Percentiles rank a stretch among this genome's conserved stretches.
These are phyloP conservation scores for Cariama cristata DNA, from an alignment of 2,113 vertebrate genomes.

Conservation along the genomic window DNA sequence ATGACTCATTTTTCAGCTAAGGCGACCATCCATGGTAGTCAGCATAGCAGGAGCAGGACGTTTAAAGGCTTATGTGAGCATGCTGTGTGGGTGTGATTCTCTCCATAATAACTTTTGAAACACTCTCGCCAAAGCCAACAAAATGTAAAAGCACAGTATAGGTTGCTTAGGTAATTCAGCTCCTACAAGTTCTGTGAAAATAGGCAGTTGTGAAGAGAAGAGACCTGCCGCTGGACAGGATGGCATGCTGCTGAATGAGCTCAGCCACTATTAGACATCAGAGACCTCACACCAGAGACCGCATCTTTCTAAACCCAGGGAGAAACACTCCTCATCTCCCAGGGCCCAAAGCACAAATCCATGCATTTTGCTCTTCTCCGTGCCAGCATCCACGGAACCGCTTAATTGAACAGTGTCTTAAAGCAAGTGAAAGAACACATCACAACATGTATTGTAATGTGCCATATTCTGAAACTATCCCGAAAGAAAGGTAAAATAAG, in stretches of 20 bases:
- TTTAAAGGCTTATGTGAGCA: conserved; percentile 29
- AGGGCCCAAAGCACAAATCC: background rate
- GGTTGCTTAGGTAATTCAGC: background rate
- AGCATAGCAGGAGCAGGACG: conserved; percentile 20
- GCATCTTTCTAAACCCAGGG: background rate
- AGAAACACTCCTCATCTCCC: background rate
- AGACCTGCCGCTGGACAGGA: background rate
- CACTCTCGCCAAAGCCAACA: background rate
- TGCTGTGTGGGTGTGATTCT: background rate
- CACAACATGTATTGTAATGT: background rate
- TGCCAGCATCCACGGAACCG: background rate
- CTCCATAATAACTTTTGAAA: background rate
- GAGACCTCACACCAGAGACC: background rate
- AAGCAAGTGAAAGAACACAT: background rate
- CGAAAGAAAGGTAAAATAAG: background rate
- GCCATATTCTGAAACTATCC: background rate
- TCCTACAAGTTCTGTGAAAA: background rate
- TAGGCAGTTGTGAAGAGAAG: background rate
- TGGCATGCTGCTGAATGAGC: background rate
- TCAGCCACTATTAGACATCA: background rate
- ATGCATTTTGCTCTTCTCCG: background rate
- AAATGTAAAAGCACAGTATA: background rate
- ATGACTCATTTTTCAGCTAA: conserved; percentile 59
- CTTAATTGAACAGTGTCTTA: background rate
- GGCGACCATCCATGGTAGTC: conserved; percentile 37